phyloP scores from a whole-genome alignment of 1,140 invertebrate species.

The Drosophila simulans region DNA sequence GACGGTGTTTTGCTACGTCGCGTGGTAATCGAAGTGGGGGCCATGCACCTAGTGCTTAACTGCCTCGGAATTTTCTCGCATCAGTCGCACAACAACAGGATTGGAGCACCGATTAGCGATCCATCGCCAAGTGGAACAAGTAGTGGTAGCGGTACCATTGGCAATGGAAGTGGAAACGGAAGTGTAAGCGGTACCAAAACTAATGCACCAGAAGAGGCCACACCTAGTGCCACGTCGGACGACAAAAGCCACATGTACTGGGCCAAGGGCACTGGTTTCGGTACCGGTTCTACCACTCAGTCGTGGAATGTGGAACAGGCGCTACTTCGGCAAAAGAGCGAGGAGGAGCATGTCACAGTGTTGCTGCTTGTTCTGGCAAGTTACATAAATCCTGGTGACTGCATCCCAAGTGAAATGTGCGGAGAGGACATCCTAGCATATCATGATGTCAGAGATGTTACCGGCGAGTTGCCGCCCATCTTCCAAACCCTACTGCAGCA shows the following conservation, averaged over 20 bases:
- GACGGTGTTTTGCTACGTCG: conserved; percentile 91
- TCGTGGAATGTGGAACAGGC: conserved; percentile 98
- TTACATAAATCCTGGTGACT: conserved; percentile 92
- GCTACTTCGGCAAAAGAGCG: conserved; percentile 93
- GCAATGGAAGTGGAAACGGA: conserved; percentile 13
- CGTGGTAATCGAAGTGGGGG: conserved; percentile 92
- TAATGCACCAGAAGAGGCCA: conserved; percentile 44
- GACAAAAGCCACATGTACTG: conserved; percentile 95
- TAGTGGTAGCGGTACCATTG: conserved; percentile 51
- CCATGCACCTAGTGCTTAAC: conserved; percentile 92
- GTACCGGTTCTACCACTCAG: conserved; percentile 96
- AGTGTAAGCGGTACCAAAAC: conserved; percentile 18
- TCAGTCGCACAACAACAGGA: conserved; percentile 86
- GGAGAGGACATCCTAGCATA: conserved; percentile 79
- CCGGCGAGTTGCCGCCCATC: conserved; percentile 87
- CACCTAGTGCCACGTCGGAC: conserved; percentile 85
- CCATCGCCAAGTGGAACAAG: conserved; percentile 31
- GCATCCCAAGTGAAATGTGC: conserved; percentile 86
- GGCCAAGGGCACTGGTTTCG: conserved; percentile 98
- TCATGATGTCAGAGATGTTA: conserved; percentile 79
- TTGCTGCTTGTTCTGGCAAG: conserved; percentile 92
- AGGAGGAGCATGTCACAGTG: conserved; percentile 97
- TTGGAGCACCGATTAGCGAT: conserved; percentile 72
- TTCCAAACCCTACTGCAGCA: conserved; percentile 91
- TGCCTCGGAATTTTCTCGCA: conserved; percentile 96